A percentile compares a stretch with the other conserved stretches of the same genome.
Evolutionary conservation across 2,113 vertebrate species (phyloP).

Genomic region (Atherinomorus stipes): DNA sequence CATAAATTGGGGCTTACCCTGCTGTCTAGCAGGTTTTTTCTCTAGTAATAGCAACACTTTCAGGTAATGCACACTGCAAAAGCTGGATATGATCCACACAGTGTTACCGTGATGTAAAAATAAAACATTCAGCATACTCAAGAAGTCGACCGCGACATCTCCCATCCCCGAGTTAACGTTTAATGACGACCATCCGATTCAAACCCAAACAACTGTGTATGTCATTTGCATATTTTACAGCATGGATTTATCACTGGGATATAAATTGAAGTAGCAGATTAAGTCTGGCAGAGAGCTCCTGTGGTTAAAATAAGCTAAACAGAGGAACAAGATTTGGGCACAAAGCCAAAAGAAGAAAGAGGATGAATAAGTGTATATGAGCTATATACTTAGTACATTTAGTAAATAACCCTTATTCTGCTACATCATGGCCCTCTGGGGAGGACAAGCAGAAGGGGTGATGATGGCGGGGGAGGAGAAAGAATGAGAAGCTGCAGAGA

Average conservation of each 20-base stretch:
- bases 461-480: slow-evolving; percentile 10
- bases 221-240: too few relatives aligned
- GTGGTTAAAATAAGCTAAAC: not conserved
- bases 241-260: not conserved
- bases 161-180: not conserved
- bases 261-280: slow-evolving; percentile 27
- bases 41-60: too few relatives aligned
- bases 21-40: too few relatives aligned
- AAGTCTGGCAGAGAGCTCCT: slow-evolving; percentile 28
- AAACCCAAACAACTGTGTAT: too few relatives aligned
- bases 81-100: too few relatives aligned
- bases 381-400: slow-evolving; percentile 40
- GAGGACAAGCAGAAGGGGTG: slow-evolving; percentile 59
- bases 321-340: slow-evolving; percentile 18
- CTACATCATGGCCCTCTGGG: slow-evolving; percentile 76
- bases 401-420: slow-evolving; percentile 58
- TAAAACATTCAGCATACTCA: too few relatives aligned
- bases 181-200: not conserved
- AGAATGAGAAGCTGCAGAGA: slow-evolving; percentile 33
- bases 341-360: slow-evolving; percentile 20
- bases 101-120: too few relatives aligned
- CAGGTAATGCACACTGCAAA: too few relatives aligned
- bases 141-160: too few relatives aligned
- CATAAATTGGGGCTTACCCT: too few relatives aligned
- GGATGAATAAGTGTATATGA: slow-evolving; percentile 15